Evolutionary conservation across 2,888 invertebrate species (phyloP).

Genomic region (Ligdia adustata): DNA sequence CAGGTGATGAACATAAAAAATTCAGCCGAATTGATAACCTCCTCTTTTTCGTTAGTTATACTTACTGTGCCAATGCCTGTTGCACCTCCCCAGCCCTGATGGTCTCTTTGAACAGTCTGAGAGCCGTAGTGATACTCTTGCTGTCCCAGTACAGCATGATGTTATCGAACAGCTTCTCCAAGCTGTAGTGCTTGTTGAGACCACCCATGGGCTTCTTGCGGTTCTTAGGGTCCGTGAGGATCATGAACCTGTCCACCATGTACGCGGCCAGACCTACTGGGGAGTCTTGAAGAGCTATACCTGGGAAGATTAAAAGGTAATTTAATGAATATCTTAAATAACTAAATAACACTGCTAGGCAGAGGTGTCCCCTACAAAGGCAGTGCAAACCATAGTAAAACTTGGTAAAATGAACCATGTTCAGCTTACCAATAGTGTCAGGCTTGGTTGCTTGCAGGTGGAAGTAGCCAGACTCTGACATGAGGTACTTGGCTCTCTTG

Average conservation of each 20-base stretch:
- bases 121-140: slow-evolving; percentile 72
- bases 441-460: slow-evolving; percentile 93
- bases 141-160: slow-evolving; percentile 83
- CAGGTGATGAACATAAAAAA: neutral
- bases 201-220: slow-evolving; percentile 85
- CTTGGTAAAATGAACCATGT: neutral
- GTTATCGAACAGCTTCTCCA: slow-evolving; percentile 75
- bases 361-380: too few relatives aligned
- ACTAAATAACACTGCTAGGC: too few relatives aligned
- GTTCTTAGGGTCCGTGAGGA: slow-evolving; percentile 84
- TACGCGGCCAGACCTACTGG: slow-evolving; percentile 94
- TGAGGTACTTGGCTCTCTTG: slow-evolving; percentile 51
- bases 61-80: slow-evolving; percentile 66
- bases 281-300: slow-evolving; percentile 88
- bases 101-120: slow-evolving; percentile 86
- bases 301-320: slow-evolving; percentile 62
- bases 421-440: slow-evolving; percentile 88
- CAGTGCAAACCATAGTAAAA: too few relatives aligned
- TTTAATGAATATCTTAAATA: neutral
- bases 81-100: slow-evolving; percentile 56
- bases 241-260: slow-evolving; percentile 93
- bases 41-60: too few relatives aligned
- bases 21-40: neutral
- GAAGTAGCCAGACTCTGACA: slow-evolving; percentile 85
- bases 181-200: slow-evolving; percentile 65